These are phyloP conservation scores for Sciurus niger DNA, from an alignment of 2,113 vertebrate species.

Conservation along the genomic window DNA sequence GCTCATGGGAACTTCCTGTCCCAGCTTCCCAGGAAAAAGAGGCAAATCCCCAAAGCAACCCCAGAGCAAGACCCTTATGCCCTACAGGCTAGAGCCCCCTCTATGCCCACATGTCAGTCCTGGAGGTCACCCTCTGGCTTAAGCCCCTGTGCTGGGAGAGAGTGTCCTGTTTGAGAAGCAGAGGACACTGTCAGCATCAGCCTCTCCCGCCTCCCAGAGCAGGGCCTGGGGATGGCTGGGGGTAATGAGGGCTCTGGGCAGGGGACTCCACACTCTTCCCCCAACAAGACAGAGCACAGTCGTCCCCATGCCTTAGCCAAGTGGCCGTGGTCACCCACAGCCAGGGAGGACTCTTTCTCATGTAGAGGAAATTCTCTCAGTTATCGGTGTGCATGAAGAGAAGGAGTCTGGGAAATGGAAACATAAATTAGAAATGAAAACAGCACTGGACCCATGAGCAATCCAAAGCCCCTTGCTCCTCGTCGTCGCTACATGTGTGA, in stretches of 20 bases:
- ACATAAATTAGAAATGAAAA: conserved; percentile 75
- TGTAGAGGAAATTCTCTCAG: not conserved
- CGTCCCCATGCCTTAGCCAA: not conserved
- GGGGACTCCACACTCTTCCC: not conserved
- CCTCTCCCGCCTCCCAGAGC: not conserved
- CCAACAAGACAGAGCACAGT: not conserved
- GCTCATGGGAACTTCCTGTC: not conserved
- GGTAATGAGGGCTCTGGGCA: not conserved
- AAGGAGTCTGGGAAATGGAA: conserved; percentile 65
- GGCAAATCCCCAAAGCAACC: not conserved
- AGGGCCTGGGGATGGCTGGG: not conserved
- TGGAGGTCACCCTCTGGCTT: not conserved
- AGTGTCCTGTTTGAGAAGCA: not conserved
- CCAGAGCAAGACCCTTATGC: not conserved
- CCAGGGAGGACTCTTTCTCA: not conserved
- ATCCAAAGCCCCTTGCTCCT: conserved; percentile 73
- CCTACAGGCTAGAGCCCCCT: not conserved
- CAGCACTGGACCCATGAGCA: conserved; percentile 69
- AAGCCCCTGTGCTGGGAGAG: not conserved
- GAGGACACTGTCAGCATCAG: not conserved
- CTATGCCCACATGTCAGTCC: not conserved
- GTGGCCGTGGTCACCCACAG: not conserved
- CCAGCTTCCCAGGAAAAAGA: not conserved
- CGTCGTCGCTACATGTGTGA: conserved; percentile 73
- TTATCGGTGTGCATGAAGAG: conserved; percentile 60